Conservation (phyloP, 2,113 vertebrate species). For the Limanda limanda region DNA sequence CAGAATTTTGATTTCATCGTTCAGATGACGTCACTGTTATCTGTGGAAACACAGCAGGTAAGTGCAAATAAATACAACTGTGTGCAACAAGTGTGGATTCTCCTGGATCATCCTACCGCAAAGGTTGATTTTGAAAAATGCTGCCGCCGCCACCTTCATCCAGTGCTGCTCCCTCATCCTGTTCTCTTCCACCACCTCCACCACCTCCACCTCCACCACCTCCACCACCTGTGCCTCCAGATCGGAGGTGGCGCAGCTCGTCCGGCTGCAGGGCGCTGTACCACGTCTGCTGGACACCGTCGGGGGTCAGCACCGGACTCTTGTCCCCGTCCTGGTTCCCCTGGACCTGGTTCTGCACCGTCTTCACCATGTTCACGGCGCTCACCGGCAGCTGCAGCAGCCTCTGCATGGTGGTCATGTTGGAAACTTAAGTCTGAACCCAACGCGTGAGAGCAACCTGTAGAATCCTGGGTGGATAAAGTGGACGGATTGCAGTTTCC, state of each 20-base stretch:
- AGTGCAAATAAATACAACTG: background rate
- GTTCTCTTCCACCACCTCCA: constrained; percentile 48
- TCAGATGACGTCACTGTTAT: too few species aligned
- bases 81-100: background rate
- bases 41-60: background rate
- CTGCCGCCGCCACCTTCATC: constrained; percentile 76
- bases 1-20: too few species aligned
- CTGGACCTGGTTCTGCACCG: constrained; percentile 74
- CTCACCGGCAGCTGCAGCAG: constrained; percentile 89
- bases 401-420: constrained; percentile 87
- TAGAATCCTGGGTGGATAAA: constrained; percentile 6
- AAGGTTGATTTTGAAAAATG: constrained; percentile 79
- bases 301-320: constrained; percentile 88
- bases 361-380: constrained; percentile 83
- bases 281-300: constrained; percentile 85
- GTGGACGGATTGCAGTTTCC: background rate
- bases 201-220: constrained; percentile 58
- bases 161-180: constrained; percentile 66
- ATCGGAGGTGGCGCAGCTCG: constrained; percentile 87
- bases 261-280: constrained; percentile 90
- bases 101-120: constrained; percentile 84
- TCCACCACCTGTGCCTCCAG: constrained; percentile 61
- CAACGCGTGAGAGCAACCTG: constrained; percentile 24
- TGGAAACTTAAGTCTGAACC: constrained; percentile 14
- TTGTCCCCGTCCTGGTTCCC: constrained; percentile 85